Conservation (phyloP, 2,797 vertebrate species). For the Silurus lanzhouensis region DNA sequence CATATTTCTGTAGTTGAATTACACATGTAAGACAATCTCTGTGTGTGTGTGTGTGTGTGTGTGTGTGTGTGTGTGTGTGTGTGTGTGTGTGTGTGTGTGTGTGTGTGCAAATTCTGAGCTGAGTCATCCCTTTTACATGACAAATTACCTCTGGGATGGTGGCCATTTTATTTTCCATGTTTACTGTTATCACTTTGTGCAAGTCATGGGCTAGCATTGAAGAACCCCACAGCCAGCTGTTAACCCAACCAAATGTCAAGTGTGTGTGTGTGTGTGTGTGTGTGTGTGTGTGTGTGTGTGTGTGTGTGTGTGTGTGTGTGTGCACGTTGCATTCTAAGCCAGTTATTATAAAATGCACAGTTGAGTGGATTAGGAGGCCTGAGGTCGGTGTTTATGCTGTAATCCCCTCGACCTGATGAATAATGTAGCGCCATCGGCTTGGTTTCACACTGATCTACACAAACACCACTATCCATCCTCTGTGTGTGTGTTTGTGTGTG, state of each 20-base stretch:
- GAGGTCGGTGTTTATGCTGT: conserved; percentile 23
- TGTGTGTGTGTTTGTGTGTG: conserved; percentile 25
- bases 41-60: neutral
- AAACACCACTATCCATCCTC: neutral
- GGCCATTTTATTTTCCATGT: conserved; percentile 20
- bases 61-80: neutral
- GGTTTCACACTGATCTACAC: conserved; percentile 22
- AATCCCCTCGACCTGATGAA: conserved; percentile 26
- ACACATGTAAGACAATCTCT: neutral
- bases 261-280: neutral
- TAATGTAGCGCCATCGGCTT: conserved; percentile 31
- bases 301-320: neutral
- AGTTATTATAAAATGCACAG: neutral
- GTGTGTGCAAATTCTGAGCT: neutral
- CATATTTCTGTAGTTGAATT: neutral
- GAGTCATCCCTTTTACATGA: neutral
- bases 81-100: neutral
- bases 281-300: neutral
- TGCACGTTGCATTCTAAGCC: neutral
- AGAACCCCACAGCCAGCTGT: neutral
- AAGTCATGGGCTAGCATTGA: neutral
- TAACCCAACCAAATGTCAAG: neutral
- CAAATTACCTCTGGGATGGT: conserved; percentile 12
- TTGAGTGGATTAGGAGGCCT: conserved; percentile 14
- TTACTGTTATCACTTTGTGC: neutral